Base-by-base conservation (phyloP, 2,797 vertebrate genomes). In the Otolemur crassicaudatus region DNA sequence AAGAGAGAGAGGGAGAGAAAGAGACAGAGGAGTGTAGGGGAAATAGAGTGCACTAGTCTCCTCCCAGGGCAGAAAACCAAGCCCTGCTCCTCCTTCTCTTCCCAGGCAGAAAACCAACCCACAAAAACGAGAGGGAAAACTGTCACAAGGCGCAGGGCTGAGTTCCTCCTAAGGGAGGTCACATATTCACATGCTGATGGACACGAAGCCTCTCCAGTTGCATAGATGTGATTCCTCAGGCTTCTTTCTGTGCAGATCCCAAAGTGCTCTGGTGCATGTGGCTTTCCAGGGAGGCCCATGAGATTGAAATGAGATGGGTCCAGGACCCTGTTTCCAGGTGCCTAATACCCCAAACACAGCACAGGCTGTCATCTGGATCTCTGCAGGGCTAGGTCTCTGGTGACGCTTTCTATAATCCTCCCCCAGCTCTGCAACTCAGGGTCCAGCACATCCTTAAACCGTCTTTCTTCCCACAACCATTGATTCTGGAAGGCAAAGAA, bases 361-460 rank as follows among this genome's bases (percentile, higher is more conserved):
- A 93, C 89, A 87, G 63, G 31, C 96, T 94, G 92, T 96, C 89
- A 22, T 53, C 89, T 97, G 97, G 97, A 94, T 81, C 97, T 96
- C 95, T 90, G 69, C 69, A 49, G 94, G 79, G 89, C 94, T 82
- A 81, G 80, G 90, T 87, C 89, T 96, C 93, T 31, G 29, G 58
- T 58, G 49, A 13, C 27, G n/a, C 69, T 96, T 80, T 92, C n/a
- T 84, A 63, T 53, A 96, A 90, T 83, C 76, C 70, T 77, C 65
- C 73, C 27, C 58, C 29, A 75, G 89, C 23, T 43, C 90, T 97
- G 43, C 83, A 92, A 97, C 90, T 70, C 91, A 13, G 13, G 0
- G 8, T 13, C 6, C 88, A 95, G 43, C 19, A 84, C 40, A 79
- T 56, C 58, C 0, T 0, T 76, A 49, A 49, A 91, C 81, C 65